Conservation (phyloP, 2,797 vertebrate species). For the Alcedo atthis region DNA sequence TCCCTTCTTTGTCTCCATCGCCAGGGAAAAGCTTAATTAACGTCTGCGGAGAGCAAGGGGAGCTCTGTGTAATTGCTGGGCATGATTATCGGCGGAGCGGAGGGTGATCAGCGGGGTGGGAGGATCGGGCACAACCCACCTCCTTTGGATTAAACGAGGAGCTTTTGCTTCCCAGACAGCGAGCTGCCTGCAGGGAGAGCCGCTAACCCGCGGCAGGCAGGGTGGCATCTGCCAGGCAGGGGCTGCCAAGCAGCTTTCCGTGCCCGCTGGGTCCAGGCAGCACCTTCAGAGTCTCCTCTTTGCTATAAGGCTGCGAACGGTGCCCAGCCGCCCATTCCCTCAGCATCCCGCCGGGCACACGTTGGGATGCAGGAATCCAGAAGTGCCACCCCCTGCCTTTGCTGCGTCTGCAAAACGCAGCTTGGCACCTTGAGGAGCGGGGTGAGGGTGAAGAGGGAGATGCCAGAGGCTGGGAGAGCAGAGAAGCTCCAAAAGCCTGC, state of each 20-base stretch:
- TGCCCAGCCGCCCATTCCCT: fast-evolving
- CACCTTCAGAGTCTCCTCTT: background rate
- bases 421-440: fast-evolving
- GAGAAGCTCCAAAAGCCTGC: background rate
- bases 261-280: background rate
- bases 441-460: background rate
- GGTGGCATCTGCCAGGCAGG: background rate
- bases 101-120: constrained; percentile 51
- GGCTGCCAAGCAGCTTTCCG: background rate
- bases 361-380: background rate
- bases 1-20: constrained; percentile 51
- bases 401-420: background rate
- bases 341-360: background rate
- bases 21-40: constrained; percentile 52
- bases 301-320: fast-evolving
- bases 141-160: constrained; percentile 37
- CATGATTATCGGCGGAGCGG: constrained; percentile 34
- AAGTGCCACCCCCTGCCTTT: fast-evolving
- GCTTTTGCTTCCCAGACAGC: background rate
- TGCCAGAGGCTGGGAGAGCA: background rate
- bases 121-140: constrained; percentile 49
- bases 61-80: constrained; percentile 60
- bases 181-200: background rate
- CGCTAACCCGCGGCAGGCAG: background rate
- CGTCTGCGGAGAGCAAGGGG: constrained; percentile 5